Evolutionary conservation across 2,113 vertebrate species (phyloP).

Genomic region (Limnothrissa miodon): DNA sequence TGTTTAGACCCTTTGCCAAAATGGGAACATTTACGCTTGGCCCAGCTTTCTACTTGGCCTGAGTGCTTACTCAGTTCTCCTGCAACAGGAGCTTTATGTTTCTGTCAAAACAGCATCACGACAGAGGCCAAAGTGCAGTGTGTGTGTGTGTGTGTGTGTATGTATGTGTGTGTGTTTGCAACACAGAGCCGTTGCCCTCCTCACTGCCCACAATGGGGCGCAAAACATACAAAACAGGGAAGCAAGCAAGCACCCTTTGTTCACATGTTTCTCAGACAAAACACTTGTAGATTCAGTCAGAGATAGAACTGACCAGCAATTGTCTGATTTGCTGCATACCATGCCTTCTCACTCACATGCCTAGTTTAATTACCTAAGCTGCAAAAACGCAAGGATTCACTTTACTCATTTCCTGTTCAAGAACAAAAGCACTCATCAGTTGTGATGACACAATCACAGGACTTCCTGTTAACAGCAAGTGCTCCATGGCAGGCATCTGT

Average conservation of each 20-base stretch:
- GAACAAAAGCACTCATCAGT: no score
- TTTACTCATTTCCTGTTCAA: no score
- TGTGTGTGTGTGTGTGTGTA: not conserved
- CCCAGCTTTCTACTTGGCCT: not conserved
- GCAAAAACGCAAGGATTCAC: not conserved
- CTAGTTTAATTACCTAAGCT: not conserved
- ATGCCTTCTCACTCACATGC: no score
- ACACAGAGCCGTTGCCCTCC: not conserved
- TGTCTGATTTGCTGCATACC: not conserved
- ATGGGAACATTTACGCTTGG: slow-evolving; percentile 12
- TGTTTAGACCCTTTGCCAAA: not conserved
- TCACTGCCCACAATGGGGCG: not conserved
- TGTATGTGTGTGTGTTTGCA: not conserved
- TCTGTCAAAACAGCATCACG: slow-evolving; percentile 40
- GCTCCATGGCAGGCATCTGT: no score
- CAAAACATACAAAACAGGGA: not conserved
- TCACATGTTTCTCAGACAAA: not conserved
- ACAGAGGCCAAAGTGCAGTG: slow-evolving; percentile 42
- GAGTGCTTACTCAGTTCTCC: not conserved
- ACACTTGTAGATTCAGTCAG: not conserved
- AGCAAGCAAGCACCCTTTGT: not conserved
- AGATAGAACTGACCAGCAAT: not conserved
- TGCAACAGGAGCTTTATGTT: slow-evolving; percentile 26
- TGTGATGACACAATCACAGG: no score
- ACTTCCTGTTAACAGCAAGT: no score